Evolutionary conservation across 53 echinoderm and acorn worm species (phyloP), one percentile per base, ranked within the genome.

Genomic region (Zoroaster sp.): DNA sequence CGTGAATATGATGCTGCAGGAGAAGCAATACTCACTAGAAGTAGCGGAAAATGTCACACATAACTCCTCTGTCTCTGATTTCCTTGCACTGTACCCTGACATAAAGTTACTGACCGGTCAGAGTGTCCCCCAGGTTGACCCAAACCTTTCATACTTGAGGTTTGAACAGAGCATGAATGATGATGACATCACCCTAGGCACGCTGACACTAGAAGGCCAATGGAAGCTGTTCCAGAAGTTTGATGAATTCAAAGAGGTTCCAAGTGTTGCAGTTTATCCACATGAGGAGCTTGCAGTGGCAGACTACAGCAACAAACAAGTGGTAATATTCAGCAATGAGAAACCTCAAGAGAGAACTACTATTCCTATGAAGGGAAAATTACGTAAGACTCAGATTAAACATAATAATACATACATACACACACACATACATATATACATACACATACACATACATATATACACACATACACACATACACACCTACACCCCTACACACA

Each of bases 211-310:
- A 20, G 40, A 17, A 20, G 73, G 42, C 15, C 18, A 41, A 32
- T 73, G 73, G 73, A 42, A 41, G 40, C 3, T 40, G 73, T 41
- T n/a, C 21, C 21, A 20, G 1, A 42, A 40, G 73, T 73, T 73
- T 73, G 42, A 42, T 25, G 42, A 73, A 42, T 73, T 73, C 42
- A 41, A 73, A 20, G 12, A 8, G 40, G 42, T 42, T 73, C 40
- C 23, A 13, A 42, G 21, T 42, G 21, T 73, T 41, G 73, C 73
- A 20, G 73, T 32, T 41, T 25, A 42, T 41, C 73, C 40, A 1
- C 73, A 25, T 41, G 73, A 73, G 21, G 73, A 73, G 73, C 18
- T 73, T 40, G 73, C 73, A 41, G 73, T 73, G 73, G 32, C 73
- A 11, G 73, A 40, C 41, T 40, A 5, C 23, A 1, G 42, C 40